These are phyloP conservation scores for Brachyptera putata DNA, from an alignment of 2,888 invertebrate species.

Conservation along the genomic window DNA sequence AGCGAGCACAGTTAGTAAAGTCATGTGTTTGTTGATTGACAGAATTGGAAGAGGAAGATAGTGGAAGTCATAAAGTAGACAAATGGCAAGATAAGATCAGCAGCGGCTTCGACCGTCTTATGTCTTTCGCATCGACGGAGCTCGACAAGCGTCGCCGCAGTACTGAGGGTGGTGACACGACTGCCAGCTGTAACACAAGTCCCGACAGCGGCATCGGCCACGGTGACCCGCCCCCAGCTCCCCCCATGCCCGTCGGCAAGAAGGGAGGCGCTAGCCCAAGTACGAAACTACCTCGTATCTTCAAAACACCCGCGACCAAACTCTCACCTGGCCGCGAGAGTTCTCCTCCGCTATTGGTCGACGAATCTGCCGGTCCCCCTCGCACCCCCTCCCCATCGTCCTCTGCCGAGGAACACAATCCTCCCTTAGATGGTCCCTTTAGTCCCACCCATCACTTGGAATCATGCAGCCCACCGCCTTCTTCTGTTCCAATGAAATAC, in stretches of 20 bases:
- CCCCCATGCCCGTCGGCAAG: conserved; percentile 39
- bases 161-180: conserved; percentile 59
- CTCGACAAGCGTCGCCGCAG: conserved; percentile 81
- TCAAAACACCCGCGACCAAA: conserved; percentile 31
- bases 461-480: conserved; percentile 43
- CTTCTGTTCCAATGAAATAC: conserved; percentile 53
- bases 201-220: conserved; percentile 84
- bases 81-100: conserved; percentile 93
- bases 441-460: conserved; percentile 38
- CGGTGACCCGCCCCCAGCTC: conserved; percentile 54
- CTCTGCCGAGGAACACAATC: conserved; percentile 34
- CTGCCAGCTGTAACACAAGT: conserved; percentile 71
- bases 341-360: conserved; percentile 46
- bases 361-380: conserved; percentile 50
- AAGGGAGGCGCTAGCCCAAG: conserved; percentile 41
- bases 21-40: too few species aligned
- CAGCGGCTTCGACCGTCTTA: conserved; percentile 88
- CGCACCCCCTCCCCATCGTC: conserved; percentile 55
- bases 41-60: conserved; percentile 37
- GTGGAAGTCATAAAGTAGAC: conserved; percentile 64
- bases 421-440: conserved; percentile 40
- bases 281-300: conserved; percentile 31
- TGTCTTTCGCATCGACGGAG: conserved; percentile 90
- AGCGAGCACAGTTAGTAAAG: too few species aligned
- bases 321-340: conserved; percentile 46